phyloP scores from a whole-genome alignment of 2,888 invertebrate species.

The Eumerus sabulonum region DNA sequence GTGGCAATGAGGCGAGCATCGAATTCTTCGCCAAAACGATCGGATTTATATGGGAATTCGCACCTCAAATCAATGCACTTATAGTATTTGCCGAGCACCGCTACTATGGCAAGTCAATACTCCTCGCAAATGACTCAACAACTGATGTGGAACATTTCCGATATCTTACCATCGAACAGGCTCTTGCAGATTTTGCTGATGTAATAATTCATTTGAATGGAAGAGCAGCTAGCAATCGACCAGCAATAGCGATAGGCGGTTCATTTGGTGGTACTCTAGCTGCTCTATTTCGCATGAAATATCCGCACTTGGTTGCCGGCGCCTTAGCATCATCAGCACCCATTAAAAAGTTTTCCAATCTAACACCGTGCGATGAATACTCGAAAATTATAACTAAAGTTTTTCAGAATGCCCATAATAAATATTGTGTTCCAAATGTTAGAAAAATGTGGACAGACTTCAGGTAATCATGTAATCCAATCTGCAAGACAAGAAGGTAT shows the following conservation, averaged over 20 bases:
- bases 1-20: conserved; percentile 97
- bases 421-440: conserved; percentile 85
- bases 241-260: conserved; percentile 91
- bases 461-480: conserved; percentile 79
- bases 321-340: conserved; percentile 96
- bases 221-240: conserved; percentile 79
- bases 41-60: conserved; percentile 96
- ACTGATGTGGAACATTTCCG: conserved; percentile 84
- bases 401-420: conserved; percentile 80
- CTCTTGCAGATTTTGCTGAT: conserved; percentile 94
- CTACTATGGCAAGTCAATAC: conserved; percentile 94
- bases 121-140: conserved; percentile 89
- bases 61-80: conserved; percentile 87
- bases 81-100: conserved; percentile 96
- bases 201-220: conserved; percentile 81
- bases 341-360: conserved; percentile 86
- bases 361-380: conserved; percentile 89
- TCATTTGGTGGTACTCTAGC: conserved; percentile 99
- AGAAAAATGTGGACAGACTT: conserved; percentile 88
- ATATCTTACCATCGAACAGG: conserved; percentile 93
- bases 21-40: conserved; percentile 93
- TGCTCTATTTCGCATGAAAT: conserved; percentile 97
- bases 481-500: neutral
- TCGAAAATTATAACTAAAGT: conserved; percentile 88
- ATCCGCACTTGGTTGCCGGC: conserved; percentile 92